Percentiles rank a stretch among this genome's conserved stretches.
Evolutionary conservation across 2,113 vertebrate genomes (phyloP).

Genomic region (Erythrocercus mccallii): DNA sequence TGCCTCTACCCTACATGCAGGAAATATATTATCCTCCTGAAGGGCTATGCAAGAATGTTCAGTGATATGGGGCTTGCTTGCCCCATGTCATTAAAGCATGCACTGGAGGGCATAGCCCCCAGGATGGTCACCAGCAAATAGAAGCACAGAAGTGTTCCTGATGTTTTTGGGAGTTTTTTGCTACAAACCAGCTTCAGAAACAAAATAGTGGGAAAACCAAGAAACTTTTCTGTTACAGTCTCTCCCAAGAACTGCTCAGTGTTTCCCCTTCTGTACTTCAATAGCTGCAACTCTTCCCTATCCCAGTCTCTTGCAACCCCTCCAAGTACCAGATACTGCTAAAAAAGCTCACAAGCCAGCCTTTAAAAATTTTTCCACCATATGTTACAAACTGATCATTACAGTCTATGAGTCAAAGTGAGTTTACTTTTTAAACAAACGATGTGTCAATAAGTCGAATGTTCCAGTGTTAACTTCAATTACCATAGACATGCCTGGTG

Average conservation of each 20-base stretch:
- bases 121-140: background rate
- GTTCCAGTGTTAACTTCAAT: constrained; percentile 19
- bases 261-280: background rate
- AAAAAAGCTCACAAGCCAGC: background rate
- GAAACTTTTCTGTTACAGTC: background rate
- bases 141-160: background rate
- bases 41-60: background rate
- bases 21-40: background rate
- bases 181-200: background rate
- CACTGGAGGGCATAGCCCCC: background rate
- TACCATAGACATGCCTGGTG: constrained; percentile 36
- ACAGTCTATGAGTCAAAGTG: background rate
- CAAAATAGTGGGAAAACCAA: background rate
- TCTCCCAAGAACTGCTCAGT: background rate
- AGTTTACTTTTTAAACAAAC: constrained; percentile 55
- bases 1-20: background rate
- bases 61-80: background rate
- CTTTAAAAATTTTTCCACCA: background rate
- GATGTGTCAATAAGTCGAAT: constrained; percentile 42
- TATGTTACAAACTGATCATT: background rate
- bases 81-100: background rate
- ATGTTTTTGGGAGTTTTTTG: background rate
- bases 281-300: background rate
- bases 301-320: background rate
- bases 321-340: background rate